Percentiles rank a stretch among this genome's conserved stretches.
Evolutionary conservation across 2,888 invertebrate genomes (phyloP).

Genomic region (Lapara coniferarum): DNA sequence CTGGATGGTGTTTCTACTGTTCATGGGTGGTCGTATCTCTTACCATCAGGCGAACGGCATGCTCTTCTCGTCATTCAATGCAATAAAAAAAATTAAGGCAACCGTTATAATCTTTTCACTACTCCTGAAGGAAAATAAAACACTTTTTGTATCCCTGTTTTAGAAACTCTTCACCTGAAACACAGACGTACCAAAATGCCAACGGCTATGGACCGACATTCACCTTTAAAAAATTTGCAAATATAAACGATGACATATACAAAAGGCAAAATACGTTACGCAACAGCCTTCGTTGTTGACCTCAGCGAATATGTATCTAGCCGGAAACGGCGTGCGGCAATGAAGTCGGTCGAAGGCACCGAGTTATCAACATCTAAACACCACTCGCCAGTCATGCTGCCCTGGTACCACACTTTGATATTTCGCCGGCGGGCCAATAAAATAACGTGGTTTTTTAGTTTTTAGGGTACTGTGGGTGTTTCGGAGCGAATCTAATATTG

Average conservation of each 20-base stretch:
- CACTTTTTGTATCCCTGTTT: too few relatives aligned
- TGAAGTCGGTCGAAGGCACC: constrained; percentile 68
- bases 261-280: constrained; percentile 37
- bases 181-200: not conserved
- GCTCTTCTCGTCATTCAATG: too few relatives aligned
- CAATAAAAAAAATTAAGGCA: too few relatives aligned
- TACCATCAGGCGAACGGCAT: too few relatives aligned
- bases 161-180: not conserved
- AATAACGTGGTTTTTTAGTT: constrained; percentile 48
- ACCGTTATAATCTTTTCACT: too few relatives aligned
- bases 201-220: constrained; percentile 35
- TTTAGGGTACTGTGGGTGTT: constrained; percentile 35
- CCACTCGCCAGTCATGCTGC: constrained; percentile 63
- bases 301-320: constrained; percentile 57
- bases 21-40: too few relatives aligned
- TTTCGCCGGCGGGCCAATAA: constrained; percentile 65
- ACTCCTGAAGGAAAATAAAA: too few relatives aligned
- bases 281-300: constrained; percentile 42
- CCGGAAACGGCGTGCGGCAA: constrained; percentile 75
- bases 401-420: constrained; percentile 69
- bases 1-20: too few relatives aligned
- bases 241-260: constrained; percentile 47
- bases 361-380: constrained; percentile 70
- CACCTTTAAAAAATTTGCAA: constrained; percentile 38
- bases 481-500: constrained; percentile 24